These are phyloP conservation scores for Bombus pascuorum DNA, from an alignment of 1,140 invertebrate species.

Conservation along the genomic window DNA sequence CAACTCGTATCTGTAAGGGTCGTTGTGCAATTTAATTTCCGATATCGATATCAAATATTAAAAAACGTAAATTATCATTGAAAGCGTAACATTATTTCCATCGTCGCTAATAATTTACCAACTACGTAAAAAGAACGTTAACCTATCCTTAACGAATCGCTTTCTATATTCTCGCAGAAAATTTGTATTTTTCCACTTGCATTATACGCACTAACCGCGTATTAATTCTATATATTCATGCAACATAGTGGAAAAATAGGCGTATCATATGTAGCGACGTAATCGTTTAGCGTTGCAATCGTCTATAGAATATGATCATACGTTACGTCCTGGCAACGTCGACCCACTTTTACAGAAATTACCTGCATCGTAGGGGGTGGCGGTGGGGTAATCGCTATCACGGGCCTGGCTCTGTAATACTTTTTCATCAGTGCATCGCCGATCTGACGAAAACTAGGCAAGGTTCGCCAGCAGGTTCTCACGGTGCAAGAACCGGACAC, in stretches of 20 bases:
- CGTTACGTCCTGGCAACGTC: not conserved
- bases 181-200: not conserved
- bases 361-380: conserved; percentile 78
- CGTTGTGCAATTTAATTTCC: not conserved
- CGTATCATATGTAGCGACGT: not conserved
- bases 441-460: conserved; percentile 92
- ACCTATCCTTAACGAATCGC: not conserved
- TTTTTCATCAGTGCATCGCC: conserved; percentile 92
- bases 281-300: not conserved
- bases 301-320: not conserved
- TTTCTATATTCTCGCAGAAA: not conserved
- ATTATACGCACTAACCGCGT: not conserved
- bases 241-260: not conserved
- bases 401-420: conserved; percentile 91
- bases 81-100: not conserved
- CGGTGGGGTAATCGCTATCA: conserved; percentile 84
- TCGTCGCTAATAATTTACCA: not conserved
- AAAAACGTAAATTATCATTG: not conserved
- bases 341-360: conserved; percentile 43
- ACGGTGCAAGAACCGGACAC: conserved; percentile 97
- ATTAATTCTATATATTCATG: not conserved
- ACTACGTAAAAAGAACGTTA: not conserved
- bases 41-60: not conserved
- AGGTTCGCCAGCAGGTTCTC: conserved; percentile 96
- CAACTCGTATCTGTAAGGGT: too few species aligned